phyloP scores from a whole-genome alignment of 2,888 invertebrate genomes.

The Blomia tropicalis region DNA sequence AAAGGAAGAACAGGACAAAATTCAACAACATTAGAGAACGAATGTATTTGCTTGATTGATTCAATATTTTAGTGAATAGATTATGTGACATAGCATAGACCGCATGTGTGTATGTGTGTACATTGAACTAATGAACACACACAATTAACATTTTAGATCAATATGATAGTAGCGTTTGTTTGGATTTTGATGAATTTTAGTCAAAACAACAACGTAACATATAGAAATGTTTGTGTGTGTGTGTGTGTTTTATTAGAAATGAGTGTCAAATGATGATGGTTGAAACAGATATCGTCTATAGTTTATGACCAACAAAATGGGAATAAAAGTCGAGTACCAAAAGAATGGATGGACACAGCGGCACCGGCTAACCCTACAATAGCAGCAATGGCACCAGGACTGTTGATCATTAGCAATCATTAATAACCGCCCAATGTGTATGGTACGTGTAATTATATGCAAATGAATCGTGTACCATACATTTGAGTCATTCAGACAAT shows the following conservation, averaged over 20 bases:
- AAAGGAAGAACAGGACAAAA: background rate
- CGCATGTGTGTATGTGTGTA: no score
- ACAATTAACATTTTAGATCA: background rate
- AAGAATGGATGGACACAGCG: background rate
- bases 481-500: no score
- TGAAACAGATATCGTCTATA: no score
- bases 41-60: background rate
- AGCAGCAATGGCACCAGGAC: background rate
- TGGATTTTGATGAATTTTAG: no score
- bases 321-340: background rate
- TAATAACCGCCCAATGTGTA: background rate
- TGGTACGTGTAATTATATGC: background rate
- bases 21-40: background rate
- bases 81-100: no score
- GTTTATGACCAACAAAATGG: no score
- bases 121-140: background rate
- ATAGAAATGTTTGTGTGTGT: background rate
- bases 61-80: background rate
- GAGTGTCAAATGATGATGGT: no score
- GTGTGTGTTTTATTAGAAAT: background rate
- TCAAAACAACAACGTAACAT: no score
- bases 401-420: background rate
- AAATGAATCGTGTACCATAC: no score
- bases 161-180: background rate
- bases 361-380: background rate